Conservation (phyloP, 2,888 invertebrate genomes). For the Lacanobia oleracea region DNA sequence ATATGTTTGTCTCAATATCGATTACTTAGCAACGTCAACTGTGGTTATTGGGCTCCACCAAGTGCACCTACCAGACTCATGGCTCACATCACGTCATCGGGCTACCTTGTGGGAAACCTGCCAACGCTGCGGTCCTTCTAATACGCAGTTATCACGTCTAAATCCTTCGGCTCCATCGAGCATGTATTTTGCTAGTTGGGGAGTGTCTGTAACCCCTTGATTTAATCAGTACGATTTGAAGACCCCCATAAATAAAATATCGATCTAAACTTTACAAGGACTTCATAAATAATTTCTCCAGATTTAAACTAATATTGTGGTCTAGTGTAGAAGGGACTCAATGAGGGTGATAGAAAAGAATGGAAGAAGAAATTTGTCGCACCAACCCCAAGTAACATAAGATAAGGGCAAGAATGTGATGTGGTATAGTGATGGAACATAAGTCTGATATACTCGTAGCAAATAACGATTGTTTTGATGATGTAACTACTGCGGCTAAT, state of each 20-base stretch:
- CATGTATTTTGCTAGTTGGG: no score
- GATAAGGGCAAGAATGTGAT: neutral
- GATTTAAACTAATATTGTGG: neutral
- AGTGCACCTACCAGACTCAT: neutral
- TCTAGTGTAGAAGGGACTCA: no score
- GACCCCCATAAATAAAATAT: neutral
- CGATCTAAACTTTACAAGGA: neutral
- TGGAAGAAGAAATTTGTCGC: no score
- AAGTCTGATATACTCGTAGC: neutral
- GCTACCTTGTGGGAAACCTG: neutral
- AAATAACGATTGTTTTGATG: constrained; percentile 23
- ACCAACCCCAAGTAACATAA: no score
- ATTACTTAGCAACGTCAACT: no score
- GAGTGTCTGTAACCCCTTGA: neutral
- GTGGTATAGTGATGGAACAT: neutral
- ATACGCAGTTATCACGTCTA: neutral
- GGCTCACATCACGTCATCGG: neutral
- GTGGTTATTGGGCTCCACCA: no score
- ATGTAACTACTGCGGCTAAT: constrained; percentile 25
- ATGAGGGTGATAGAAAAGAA: no score
- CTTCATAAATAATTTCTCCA: neutral
- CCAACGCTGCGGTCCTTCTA: neutral
- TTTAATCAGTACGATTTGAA: neutral
- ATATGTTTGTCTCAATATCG: neutral
- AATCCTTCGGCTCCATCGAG: neutral